Percentiles rank a stretch among this genome's conserved stretches.
These are phyloP conservation scores for Poeciliopsis presidionis DNA, from an alignment of 2,797 vertebrate species.

Conservation along the genomic window DNA sequence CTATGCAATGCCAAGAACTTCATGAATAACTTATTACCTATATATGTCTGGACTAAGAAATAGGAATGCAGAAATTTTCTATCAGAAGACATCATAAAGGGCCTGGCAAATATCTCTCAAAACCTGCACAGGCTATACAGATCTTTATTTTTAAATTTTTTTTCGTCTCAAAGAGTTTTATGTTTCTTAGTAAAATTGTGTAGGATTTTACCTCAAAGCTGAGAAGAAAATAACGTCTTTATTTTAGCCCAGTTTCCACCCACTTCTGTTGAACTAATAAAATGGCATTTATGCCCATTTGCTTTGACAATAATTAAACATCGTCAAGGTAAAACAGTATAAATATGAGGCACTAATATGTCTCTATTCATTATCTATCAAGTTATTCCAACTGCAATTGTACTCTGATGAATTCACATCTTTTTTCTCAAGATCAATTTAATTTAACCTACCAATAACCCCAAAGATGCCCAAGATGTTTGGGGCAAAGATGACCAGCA, in stretches of 20 bases:
- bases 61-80: not conserved
- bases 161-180: not conserved
- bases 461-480: slow-evolving; percentile 97
- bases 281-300: not conserved
- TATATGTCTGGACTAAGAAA: not conserved
- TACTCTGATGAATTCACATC: not conserved
- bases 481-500: slow-evolving; percentile 96
- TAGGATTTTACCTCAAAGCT: not conserved
- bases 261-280: not conserved
- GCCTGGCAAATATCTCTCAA: not conserved
- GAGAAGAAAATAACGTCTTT: not conserved
- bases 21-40: not conserved
- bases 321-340: not conserved
- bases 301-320: not conserved
- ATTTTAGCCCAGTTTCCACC: not conserved
- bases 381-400: not conserved
- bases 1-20: not conserved
- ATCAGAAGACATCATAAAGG: no score
- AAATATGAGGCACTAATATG: not conserved
- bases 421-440: not conserved
- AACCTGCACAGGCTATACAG: not conserved
- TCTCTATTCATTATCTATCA: not conserved
- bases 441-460: slow-evolving; percentile 88
- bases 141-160: not conserved
- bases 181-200: not conserved